phyloP scores from a whole-genome alignment of 2,888 invertebrate species.

The Stenolophus ochropezus region DNA sequence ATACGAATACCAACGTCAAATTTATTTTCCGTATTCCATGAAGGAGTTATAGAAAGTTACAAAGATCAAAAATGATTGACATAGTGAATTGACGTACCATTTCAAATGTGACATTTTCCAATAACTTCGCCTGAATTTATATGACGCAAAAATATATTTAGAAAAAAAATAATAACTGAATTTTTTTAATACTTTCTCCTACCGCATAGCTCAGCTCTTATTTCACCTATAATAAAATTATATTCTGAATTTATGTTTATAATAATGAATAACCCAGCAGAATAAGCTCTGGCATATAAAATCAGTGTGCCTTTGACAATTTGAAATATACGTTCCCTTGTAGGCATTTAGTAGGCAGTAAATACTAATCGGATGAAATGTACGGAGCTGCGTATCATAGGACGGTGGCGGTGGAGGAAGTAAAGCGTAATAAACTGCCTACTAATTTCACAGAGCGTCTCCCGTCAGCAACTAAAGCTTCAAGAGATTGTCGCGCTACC shows the following conservation, averaged over 20 bases:
- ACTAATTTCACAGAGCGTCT: conserved; percentile 17
- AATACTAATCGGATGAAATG: conserved; percentile 1
- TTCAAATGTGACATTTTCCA: no score
- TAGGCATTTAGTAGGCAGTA: not conserved
- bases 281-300: not conserved
- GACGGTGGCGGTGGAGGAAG: not conserved
- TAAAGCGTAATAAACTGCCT: conserved; percentile 18
- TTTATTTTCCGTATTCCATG: no score
- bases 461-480: not conserved
- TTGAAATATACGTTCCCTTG: not conserved
- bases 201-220: no score
- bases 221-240: no score
- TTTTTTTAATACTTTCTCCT: no score
- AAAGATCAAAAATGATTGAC: no score
- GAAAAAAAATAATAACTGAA: no score
- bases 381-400: not conserved
- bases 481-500: not conserved
- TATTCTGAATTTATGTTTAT: not conserved
- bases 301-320: not conserved
- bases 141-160: no score
- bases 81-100: no score
- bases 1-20: no score
- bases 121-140: no score
- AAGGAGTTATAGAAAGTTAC: no score
- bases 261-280: not conserved